Evolutionary conservation across 2,797 vertebrate genomes (phyloP), one percentile per base, ranked within the genome.

Genomic region (Betta splendens): DNA sequence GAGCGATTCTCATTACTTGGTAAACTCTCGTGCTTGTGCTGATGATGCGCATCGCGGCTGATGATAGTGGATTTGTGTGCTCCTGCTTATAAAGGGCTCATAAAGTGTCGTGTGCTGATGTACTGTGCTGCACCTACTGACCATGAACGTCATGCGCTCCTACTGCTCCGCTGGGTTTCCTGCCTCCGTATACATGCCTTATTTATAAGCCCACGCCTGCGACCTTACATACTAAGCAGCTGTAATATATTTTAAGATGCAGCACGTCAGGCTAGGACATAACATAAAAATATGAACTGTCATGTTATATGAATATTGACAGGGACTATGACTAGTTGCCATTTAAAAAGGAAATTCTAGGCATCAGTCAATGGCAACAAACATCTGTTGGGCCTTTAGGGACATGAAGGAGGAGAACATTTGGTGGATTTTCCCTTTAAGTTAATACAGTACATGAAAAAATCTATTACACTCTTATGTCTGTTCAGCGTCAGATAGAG

Each of bases 1-100:
- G 62, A 68, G 38, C 36, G 13, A 44, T 40, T 53, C 45, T 65
- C 26, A 66, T 71, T 55, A 43, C 61, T 50, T 7, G 52, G 64
- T 72, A 38, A n/a, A 53, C 10, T 0, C 0, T 17, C 3, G 5
- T 47, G 36, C 72, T 58, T 32, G 38, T 26, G 48, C 3, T 54
- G 38, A 28, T 35, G 35, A 66, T 50, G 25, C 26, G 69, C 17
- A 32, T 42, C 28, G 55, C 9, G 4, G 63, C 22, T 48, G 7
- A 35, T 45, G 21, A 40, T 46, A 3, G 9, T 16, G 35, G 28
- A 11, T 1, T 17, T 58, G 2, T 42, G 1, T 16, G 52, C 9
- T 29, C 32, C 7, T 49, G 52, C 38, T 6, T 26, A n/a, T 3
- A n/a, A n/a, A n/a, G n/a, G n/a, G n/a, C n/a, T n/a, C n/a, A n/a